Conservation (phyloP, 2,113 vertebrate species). For the Chaetops frenatus region DNA sequence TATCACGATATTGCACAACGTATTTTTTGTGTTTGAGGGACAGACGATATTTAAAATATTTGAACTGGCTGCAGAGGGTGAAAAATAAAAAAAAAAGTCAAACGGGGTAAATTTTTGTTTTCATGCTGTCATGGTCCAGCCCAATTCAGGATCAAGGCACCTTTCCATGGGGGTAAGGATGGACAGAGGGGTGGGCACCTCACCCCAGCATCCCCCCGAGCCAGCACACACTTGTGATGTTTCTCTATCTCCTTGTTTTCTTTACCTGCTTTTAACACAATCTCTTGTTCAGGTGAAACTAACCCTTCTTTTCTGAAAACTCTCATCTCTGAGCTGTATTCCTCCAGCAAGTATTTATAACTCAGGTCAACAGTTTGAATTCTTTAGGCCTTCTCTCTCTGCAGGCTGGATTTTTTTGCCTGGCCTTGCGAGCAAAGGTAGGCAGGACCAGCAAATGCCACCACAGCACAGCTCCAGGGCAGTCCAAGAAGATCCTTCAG, state of each 20-base stretch:
- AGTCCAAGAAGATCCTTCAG: background rate
- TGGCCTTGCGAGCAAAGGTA: background rate
- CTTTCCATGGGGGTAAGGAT: background rate
- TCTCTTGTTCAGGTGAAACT: background rate
- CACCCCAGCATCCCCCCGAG: background rate
- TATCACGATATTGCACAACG: background rate
- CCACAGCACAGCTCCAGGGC: background rate
- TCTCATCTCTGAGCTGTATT: background rate
- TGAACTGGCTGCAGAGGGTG: background rate
- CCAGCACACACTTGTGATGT: fast-evolving
- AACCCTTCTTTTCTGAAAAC: background rate
- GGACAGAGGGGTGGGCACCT: background rate
- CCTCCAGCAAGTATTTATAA: background rate
- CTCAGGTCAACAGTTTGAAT: background rate
- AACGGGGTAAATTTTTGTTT: background rate
- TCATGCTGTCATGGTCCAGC: background rate
- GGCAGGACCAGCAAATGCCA: background rate
- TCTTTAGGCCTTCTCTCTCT: background rate
- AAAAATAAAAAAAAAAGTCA: background rate
- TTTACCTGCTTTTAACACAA: background rate
- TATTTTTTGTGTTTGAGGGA: background rate
- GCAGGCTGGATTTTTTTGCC: background rate
- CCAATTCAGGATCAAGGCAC: background rate
- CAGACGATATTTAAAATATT: background rate
- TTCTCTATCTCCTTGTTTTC: background rate